These are phyloP conservation scores for Miltochrista miniata DNA, from an alignment of 2,888 invertebrate genomes.

Conservation along the genomic window DNA sequence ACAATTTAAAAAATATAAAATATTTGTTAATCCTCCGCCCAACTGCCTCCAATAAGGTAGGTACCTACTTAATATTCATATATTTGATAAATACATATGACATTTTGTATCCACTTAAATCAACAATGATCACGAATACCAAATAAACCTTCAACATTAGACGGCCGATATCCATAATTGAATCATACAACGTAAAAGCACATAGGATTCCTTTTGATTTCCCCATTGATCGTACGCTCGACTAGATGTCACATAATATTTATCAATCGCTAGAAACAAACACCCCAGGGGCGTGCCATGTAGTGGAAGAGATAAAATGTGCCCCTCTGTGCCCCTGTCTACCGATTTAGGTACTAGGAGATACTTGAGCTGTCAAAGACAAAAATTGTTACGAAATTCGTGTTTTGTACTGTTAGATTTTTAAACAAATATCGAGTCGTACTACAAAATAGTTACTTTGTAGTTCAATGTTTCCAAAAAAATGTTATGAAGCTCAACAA, in stretches of 20 bases:
- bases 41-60: too few species aligned
- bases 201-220: conserved; percentile 34
- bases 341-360: conserved; percentile 20
- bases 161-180: conserved; percentile 25
- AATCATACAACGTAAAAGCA: conserved; percentile 25
- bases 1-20: too few species aligned
- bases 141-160: conserved; percentile 16
- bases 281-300: conserved; percentile 54
- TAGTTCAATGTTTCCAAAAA: too few species aligned
- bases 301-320: conserved; percentile 72
- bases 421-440: too few species aligned
- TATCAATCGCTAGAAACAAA: conserved; percentile 66
- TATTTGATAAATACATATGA: too few species aligned
- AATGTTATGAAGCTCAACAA: too few species aligned
- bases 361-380: conserved; percentile 32
- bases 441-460: too few species aligned
- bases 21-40: too few species aligned
- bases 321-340: conserved; percentile 34
- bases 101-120: neutral
- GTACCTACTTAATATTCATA: too few species aligned
- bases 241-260: conserved; percentile 50
- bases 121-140: neutral
- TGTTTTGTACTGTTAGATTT: conserved; percentile 16
- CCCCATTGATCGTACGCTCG: conserved; percentile 35
- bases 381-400: conserved; percentile 34